phyloP scores from a whole-genome alignment of 2,888 invertebrate species.

The Yponomeuta malinellus region DNA sequence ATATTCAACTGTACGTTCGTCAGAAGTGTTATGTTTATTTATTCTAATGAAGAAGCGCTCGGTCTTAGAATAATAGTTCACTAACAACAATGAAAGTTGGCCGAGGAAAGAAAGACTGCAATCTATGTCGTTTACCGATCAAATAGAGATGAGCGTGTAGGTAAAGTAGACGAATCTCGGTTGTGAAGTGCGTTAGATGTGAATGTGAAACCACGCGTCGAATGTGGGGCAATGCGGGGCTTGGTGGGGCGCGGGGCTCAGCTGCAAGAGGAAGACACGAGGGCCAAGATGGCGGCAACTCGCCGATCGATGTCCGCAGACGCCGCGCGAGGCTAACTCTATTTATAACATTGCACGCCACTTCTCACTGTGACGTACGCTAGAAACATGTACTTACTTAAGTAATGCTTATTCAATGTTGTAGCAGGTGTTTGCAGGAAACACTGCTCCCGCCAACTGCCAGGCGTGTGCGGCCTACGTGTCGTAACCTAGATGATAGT shows the following conservation, averaged over 20 bases:
- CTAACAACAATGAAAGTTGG: neutral
- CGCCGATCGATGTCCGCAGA: conserved; percentile 72
- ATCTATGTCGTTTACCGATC: neutral
- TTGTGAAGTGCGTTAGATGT: conserved; percentile 1
- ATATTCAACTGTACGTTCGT: no score
- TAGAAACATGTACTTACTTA: conserved; percentile 15
- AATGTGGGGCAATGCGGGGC: conserved; percentile 70
- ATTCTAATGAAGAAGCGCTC: neutral
- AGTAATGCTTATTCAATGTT: conserved; percentile 14
- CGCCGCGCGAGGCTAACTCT: conserved; percentile 67
- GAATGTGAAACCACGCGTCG: conserved; percentile 21
- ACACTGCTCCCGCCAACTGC: conserved; percentile 7
- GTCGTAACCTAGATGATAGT: conserved; percentile 8
- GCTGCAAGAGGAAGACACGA: conserved; percentile 64
- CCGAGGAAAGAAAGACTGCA: neutral
- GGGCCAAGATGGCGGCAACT: conserved; percentile 75
- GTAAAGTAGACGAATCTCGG: conserved; percentile 9
- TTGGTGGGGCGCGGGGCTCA: conserved; percentile 47
- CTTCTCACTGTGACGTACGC: conserved; percentile 45
- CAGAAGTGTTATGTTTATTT: no score
- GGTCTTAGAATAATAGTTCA: neutral
- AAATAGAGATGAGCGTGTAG: conserved; percentile 8
- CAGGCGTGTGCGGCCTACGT: neutral
- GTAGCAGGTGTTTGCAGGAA: conserved; percentile 16
- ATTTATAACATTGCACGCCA: conserved; percentile 67